Evolutionary conservation across 2,113 vertebrate species (phyloP).

Genomic region (Marmota flaviventris): DNA sequence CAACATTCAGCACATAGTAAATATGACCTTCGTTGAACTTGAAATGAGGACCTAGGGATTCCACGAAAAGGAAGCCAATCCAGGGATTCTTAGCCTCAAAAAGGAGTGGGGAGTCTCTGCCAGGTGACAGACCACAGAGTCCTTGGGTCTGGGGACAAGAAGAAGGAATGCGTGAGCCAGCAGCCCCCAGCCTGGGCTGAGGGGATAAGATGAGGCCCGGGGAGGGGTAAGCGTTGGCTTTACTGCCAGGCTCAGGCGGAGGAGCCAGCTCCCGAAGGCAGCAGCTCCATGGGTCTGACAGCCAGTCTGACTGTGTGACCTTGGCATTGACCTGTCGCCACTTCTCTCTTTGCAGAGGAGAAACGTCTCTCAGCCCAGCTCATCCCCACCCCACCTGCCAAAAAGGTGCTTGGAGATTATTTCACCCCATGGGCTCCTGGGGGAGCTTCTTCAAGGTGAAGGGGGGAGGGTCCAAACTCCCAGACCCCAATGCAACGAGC

Average conservation of each 20-base stretch:
- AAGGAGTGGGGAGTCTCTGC: not conserved
- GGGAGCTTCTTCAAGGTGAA: not conserved
- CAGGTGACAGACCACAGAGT: not conserved
- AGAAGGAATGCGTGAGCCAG: not conserved
- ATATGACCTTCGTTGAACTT: slow-evolving; percentile 68
- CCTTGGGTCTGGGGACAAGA: not conserved
- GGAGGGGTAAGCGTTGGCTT: not conserved
- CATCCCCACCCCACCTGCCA: too few relatives aligned
- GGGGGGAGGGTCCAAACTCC: not conserved
- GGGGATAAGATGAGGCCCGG: not conserved
- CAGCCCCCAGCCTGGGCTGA: not conserved
- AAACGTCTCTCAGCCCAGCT: not conserved
- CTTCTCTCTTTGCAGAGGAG: not conserved
- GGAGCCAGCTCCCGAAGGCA: not conserved
- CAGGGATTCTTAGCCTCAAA: not conserved
- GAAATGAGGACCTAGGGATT: slow-evolving; percentile 52
- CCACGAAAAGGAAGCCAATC: not conserved
- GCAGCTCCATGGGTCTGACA: not conserved
- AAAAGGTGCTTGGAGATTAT: not conserved
- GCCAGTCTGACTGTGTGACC: slow-evolving; percentile 63
- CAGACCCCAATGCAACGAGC: not conserved
- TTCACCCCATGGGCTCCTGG: slow-evolving; percentile 10
- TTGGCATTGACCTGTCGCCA: slow-evolving; percentile 69
- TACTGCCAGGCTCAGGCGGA: not conserved
- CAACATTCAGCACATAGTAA: not conserved